These are phyloP conservation scores for Ceyx cyanopectus DNA, from an alignment of 2,113 vertebrate genomes.

Conservation along the genomic window DNA sequence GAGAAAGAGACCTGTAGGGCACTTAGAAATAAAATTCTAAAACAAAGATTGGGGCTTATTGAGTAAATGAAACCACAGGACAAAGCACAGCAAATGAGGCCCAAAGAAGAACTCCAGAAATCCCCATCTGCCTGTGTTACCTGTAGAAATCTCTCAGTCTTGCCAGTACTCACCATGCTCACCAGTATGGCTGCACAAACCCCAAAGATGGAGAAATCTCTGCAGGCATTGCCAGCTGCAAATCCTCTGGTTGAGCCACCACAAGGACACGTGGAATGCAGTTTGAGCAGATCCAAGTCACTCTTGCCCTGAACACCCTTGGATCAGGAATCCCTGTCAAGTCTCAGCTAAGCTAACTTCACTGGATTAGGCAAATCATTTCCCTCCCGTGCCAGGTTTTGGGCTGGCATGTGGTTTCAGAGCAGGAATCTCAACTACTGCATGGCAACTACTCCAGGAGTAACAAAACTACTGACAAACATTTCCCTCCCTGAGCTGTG, in stretches of 20 bases:
- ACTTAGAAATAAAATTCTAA: background rate
- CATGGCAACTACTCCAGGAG: background rate
- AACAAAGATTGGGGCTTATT: background rate
- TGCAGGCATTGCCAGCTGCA: background rate
- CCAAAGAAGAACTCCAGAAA: background rate
- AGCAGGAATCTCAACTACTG: background rate
- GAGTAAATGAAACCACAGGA: background rate
- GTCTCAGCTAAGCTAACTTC: background rate
- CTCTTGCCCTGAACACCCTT: background rate
- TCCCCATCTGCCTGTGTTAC: background rate
- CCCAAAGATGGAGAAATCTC: background rate
- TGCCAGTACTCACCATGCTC: too few species aligned
- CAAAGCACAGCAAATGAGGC: background rate
- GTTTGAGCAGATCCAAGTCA: background rate
- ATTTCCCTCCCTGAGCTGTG: background rate
- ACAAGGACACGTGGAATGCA: background rate
- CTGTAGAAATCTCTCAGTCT: background rate
- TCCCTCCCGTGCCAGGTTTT: background rate
- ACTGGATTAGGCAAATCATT: background rate
- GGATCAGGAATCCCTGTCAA: background rate
- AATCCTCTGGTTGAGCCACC: background rate
- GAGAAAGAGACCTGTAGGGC: background rate
- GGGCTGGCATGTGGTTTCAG: background rate
- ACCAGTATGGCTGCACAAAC: background rate
- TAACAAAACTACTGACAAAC: background rate